Base-by-base conservation (phyloP, 2,113 vertebrate genomes). In the Odocoileus virginianus region DNA sequence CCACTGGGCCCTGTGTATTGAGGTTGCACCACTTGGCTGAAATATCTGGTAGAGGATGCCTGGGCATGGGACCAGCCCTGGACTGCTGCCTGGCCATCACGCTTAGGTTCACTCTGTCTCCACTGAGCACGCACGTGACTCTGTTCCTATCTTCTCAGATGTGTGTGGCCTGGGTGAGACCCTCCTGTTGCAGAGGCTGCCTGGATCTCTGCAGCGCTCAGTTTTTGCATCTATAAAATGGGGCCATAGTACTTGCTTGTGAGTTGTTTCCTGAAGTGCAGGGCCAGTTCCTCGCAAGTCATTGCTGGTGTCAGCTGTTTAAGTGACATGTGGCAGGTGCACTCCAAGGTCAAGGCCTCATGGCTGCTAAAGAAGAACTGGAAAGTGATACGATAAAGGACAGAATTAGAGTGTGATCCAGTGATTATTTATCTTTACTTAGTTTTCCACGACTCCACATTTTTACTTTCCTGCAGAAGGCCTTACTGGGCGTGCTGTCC, bases 61-160 rank as follows among this genome's bases (percentile, higher is more conserved):
- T 12, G 47, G 28, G 36, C 15, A 0, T 36, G 47, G 28, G 55
- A 16, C 82, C 52, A 17, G 2, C 45, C 33, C 33, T 40, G 13
- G 50, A 15, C 7, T 27, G 82, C 52, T 23, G 8, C 28, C 33
- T 0, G 0, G 36, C 28, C 27, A 25, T 40, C 30, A 5, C 2
- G 15, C 40, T 71, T 19, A 0, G 17, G 6, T 55, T n/a, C 50
- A 17, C 85, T 16, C 16, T 84, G 71, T 30, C 15, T 74, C 50
- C n/a, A 3, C 30, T 1, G 3, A 50, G 15, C 4, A n/a, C 1
- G 45, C 14, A 0, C 0, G 0, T 33, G 11, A 13, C 28, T 84
- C 36, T 21, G n/a, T 79, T 36, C 45, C 45, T 94, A 12, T 43
- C 54, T 45, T n/a, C 13, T 57, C 19, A 17, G 78, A 78, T 10